These are phyloP conservation scores for Hartigia nigra DNA, from an alignment of 2,888 invertebrate species.

Conservation along the genomic window DNA sequence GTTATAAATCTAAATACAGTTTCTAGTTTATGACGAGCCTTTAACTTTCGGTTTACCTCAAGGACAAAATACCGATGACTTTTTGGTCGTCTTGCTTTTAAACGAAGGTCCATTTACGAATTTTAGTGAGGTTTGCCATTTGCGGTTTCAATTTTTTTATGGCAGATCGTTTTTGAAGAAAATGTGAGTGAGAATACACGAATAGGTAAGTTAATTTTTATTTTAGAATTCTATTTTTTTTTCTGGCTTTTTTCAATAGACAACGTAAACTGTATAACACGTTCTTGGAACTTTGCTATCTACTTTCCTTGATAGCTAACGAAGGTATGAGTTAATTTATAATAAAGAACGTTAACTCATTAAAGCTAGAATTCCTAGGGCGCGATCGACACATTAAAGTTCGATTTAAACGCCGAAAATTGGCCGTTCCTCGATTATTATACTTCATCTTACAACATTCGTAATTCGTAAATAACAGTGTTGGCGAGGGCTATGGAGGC, in stretches of 20 bases:
- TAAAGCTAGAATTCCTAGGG: constrained; percentile 17
- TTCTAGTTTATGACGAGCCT: not conserved
- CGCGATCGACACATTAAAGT: constrained; percentile 37
- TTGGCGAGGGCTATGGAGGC: constrained; percentile 34
- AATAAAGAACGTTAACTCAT: not conserved
- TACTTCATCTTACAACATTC: constrained; percentile 59
- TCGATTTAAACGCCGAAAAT: constrained; percentile 39
- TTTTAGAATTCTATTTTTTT: not conserved
- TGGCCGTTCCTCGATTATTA: constrained; percentile 48
- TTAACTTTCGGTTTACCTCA: not conserved
- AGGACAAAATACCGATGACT: not conserved
- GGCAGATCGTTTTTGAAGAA: not conserved
- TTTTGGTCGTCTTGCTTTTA: not conserved
- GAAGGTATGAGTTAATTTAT: not conserved
- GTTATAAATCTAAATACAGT: not conserved
- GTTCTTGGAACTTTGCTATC: not conserved
- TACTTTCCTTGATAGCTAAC: not conserved
- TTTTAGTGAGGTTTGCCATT: not conserved
- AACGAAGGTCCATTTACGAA: not conserved
- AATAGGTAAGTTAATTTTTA: not conserved
- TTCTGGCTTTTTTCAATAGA: not conserved
- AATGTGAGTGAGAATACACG: not conserved
- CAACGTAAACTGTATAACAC: not conserved
- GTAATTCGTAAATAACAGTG: constrained; percentile 65
- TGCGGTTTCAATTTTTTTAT: not conserved